A percentile compares a stretch with the other conserved stretches of the same genome.
These are phyloP conservation scores for Melanchra persicariae DNA, from an alignment of 2,888 invertebrate genomes.

Conservation along the genomic window DNA sequence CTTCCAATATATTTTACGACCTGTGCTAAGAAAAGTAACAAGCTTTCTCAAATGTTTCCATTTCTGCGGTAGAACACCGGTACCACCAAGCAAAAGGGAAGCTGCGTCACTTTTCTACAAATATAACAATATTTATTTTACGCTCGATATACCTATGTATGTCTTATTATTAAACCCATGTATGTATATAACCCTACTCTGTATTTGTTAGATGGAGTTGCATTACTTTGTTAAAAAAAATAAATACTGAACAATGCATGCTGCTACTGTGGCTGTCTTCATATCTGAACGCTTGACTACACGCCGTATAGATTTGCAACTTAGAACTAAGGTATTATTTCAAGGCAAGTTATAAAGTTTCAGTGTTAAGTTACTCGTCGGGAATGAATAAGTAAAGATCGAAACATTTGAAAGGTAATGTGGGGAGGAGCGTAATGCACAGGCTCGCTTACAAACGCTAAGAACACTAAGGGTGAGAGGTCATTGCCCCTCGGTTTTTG, in stretches of 20 bases:
- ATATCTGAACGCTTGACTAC: slow-evolving; percentile 1
- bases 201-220: not conserved
- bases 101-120: slow-evolving; percentile 23
- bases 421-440: slow-evolving; percentile 70
- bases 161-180: not conserved
- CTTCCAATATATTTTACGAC: slow-evolving; percentile 66
- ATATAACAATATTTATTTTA: slow-evolving; percentile 20
- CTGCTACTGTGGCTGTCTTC: not conserved
- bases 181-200: not conserved
- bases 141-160: not conserved
- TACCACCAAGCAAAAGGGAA: slow-evolving; percentile 24
- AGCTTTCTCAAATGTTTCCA: slow-evolving; percentile 51
- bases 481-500: slow-evolving; percentile 79
- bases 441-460: slow-evolving; percentile 74
- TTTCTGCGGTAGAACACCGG: slow-evolving; percentile 29
- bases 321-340: slow-evolving; percentile 31
- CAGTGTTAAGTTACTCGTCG: slow-evolving; percentile 35
- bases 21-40: slow-evolving; percentile 61
- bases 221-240: not conserved
- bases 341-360: slow-evolving; percentile 22
- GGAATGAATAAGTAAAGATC: slow-evolving; percentile 55
- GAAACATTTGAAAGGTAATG: slow-evolving; percentile 70
- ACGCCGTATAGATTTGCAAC: slow-evolving; percentile 6
- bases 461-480: slow-evolving; percentile 86
- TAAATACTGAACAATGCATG: not conserved